A percentile compares a stretch with the other conserved stretches of the same genome.
Evolutionary conservation across 2,888 invertebrate genomes (phyloP).

Genomic region (Gasteruption jaculator): DNA sequence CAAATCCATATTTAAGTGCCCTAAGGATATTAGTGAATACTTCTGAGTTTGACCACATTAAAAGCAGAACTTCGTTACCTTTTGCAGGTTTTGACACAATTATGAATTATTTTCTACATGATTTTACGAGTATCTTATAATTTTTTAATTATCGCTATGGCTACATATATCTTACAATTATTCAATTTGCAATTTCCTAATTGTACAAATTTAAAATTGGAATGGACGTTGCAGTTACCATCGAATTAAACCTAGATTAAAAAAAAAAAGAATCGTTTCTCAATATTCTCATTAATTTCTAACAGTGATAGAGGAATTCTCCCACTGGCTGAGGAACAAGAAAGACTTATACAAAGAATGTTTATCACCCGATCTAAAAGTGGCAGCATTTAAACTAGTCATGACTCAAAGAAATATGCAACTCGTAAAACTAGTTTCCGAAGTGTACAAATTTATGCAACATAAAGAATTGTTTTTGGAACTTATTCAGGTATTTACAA

Average conservation of each 20-base stretch:
- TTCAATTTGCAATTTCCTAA: neutral
- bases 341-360: conserved; percentile 51
- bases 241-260: neutral
- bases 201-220: neutral
- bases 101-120: conserved; percentile 5
- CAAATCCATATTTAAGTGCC: conserved; percentile 60
- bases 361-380: conserved; percentile 58
- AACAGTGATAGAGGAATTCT: conserved; percentile 50
- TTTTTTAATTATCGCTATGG: conserved; percentile 17
- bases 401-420: conserved; percentile 63
- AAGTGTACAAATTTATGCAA: conserved; percentile 61
- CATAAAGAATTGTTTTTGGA: conserved; percentile 61
- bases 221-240: neutral
- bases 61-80: conserved; percentile 60
- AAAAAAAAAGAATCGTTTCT: conserved; percentile 1
- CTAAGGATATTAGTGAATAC: conserved; percentile 61
- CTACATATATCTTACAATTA: conserved; percentile 4
- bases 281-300: too few relatives aligned
- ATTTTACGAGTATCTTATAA: neutral
- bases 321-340: conserved; percentile 42
- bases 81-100: conserved; percentile 47
- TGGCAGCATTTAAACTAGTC: conserved; percentile 70
- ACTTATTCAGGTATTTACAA: conserved; percentile 32
- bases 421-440: conserved; percentile 62
- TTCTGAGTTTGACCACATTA: conserved; percentile 61